These are phyloP conservation scores for Ictalurus punctatus DNA, from an alignment of 2,113 vertebrate species.

Conservation along the genomic window DNA sequence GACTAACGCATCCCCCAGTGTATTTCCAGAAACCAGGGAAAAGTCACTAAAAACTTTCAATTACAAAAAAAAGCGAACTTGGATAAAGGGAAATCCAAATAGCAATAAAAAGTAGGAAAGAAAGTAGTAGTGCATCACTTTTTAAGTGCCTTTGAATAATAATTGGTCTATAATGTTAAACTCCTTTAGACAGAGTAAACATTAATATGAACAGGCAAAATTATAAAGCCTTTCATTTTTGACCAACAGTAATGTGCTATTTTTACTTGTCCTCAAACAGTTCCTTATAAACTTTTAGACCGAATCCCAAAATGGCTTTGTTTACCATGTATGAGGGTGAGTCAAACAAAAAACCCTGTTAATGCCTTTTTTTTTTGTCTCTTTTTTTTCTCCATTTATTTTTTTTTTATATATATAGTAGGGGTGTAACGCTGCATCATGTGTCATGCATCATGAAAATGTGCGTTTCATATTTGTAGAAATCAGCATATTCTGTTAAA, in stretches of 20 bases:
- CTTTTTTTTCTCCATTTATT: no score
- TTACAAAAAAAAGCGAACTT: no score
- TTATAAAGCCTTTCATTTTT: not conserved
- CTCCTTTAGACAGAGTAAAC: not conserved
- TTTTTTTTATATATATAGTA: not conserved
- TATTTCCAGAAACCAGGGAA: not conserved
- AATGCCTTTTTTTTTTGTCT: no score
- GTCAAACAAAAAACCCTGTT: not conserved
- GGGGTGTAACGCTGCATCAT: not conserved
- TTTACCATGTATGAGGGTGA: not conserved
- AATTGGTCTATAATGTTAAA: no score
- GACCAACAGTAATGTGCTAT: not conserved
- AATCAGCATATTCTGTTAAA: not conserved
- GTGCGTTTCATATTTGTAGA: not conserved
- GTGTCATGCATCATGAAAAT: not conserved
- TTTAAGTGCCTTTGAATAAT: not conserved
- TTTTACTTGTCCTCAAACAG: not conserved
- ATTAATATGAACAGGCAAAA: not conserved
- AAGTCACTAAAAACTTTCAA: not conserved
- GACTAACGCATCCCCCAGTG: not conserved
- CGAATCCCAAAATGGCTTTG: no score
- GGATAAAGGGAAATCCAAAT: not conserved
- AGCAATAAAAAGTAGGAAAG: not conserved
- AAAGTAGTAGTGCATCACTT: not conserved
- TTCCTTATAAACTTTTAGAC: not conserved